Percentiles rank a stretch among this genome's conserved stretches.
These are phyloP conservation scores for Halcyon leucocephala DNA, from an alignment of 2,797 vertebrate species.

Conservation along the genomic window DNA sequence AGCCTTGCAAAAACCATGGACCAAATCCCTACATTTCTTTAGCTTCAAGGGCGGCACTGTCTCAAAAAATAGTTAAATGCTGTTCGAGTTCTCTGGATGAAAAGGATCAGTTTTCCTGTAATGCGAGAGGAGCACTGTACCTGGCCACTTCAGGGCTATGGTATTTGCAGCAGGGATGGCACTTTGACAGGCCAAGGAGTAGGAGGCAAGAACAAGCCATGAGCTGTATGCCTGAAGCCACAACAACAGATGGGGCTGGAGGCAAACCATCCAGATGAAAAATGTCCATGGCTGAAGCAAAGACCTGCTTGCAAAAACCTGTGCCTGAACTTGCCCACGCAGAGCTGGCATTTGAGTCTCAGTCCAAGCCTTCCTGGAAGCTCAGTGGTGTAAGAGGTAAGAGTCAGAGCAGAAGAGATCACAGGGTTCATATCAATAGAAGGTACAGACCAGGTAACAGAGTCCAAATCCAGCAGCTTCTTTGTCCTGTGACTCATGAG, in stretches of 20 bases:
- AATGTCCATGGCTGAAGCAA: conserved; percentile 17
- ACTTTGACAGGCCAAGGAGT: background rate
- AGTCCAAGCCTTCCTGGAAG: background rate
- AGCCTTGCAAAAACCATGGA: background rate
- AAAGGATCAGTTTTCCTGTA: background rate
- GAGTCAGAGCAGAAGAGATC: conserved; percentile 9
- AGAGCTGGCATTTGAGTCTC: background rate
- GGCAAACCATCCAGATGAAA: conserved; percentile 7
- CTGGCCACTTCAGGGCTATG: background rate
- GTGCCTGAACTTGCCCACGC: conserved; percentile 12
- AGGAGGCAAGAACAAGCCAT: conserved; percentile 34
- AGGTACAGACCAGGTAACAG: background rate
- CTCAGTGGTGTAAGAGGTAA: background rate
- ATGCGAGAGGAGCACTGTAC: background rate
- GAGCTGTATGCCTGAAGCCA: background rate
- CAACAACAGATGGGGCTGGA: conserved; percentile 12
- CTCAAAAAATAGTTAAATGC: background rate
- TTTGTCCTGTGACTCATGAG: background rate
- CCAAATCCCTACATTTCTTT: background rate
- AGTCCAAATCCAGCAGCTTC: background rate
- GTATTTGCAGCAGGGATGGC: background rate
- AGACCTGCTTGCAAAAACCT: conserved; percentile 9
- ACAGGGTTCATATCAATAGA: background rate
- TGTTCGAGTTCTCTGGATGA: background rate
- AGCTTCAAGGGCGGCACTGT: background rate